Conservation (phyloP, 2,113 vertebrate genomes). For the Alaudala cheleensis region DNA sequence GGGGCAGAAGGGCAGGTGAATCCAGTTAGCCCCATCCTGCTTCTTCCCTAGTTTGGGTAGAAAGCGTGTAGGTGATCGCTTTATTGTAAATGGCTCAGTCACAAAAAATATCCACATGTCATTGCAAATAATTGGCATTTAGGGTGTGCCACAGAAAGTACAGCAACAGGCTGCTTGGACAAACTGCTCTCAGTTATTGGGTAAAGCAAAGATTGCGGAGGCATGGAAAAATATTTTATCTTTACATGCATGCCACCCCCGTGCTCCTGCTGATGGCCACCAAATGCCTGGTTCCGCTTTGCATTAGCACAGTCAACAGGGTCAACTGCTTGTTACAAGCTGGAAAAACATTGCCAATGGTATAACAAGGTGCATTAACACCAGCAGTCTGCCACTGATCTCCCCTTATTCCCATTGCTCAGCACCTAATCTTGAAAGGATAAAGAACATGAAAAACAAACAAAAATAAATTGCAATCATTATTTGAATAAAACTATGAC, state of each 20-base stretch:
- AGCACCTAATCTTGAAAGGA: background rate
- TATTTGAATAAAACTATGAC: background rate
- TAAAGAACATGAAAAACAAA: background rate
- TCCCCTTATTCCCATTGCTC: background rate
- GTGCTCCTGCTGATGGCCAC: background rate
- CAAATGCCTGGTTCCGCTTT: background rate
- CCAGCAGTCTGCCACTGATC: background rate
- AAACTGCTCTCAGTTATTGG: background rate
- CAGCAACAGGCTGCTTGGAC: background rate
- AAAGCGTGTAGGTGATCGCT: fast-evolving
- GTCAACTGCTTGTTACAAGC: background rate
- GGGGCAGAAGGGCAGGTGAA: background rate
- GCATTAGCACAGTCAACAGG: background rate
- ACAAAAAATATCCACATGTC: background rate
- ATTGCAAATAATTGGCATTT: background rate
- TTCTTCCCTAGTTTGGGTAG: background rate
- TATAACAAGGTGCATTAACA: background rate
- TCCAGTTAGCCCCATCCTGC: background rate
- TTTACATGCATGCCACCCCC: background rate
- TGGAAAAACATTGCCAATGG: background rate
- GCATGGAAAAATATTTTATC: background rate
- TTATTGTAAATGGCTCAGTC: background rate
- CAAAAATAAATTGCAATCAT: background rate
- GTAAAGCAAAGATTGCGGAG: background rate
- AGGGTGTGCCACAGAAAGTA: background rate